Base-by-base conservation (phyloP, 2,113 vertebrate genomes). In the Piaya cayana region DNA sequence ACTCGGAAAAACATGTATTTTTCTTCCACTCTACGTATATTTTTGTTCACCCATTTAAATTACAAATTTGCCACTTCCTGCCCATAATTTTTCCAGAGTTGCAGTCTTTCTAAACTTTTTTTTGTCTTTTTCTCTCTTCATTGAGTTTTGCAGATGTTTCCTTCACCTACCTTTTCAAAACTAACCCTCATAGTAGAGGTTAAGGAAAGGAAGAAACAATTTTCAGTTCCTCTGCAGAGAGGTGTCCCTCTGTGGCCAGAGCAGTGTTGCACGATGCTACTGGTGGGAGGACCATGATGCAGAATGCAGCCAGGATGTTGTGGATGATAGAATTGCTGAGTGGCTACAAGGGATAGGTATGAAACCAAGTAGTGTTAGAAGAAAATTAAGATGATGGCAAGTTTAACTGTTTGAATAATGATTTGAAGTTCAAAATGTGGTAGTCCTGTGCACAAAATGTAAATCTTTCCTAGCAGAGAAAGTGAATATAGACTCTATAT, bases 221-320 rank as follows among this genome's bases (percentile, higher is more conserved):
- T 84, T 67, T 17, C 30, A 81, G 12, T 49, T 88, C 20, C 59
- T 74, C 27, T 68, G 29, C 1, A 2, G 32, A 71, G 43, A 37
- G 12, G 9, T 59, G 23, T 37, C 25, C 6, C 7, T 65, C 36
- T 47, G 19, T 53, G 68, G 17, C 15, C 5, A 9, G 13, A 77
- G 39, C 30, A 58, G 27, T 32, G 21, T 20, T 60, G 43, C 36
- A 37, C 39, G 26, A 6, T 14, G 11, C 23, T 69, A n/a, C 50
- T 47, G 50, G 13, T 21, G 47, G 47, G 55, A 72, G n/a, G 19
- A 76, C 6, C 3, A 2, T 34, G 26, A 11, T 86, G 21, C 55
- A 65, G 69, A 72, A 72, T 0, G 6, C 43, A 15, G 6, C 19
- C 1, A 0, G 15, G 2, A 3, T 15, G 6, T 49, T 1, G 12